Evolutionary conservation across 2,888 invertebrate genomes (phyloP).

Genomic region (Conus canariensis): DNA sequence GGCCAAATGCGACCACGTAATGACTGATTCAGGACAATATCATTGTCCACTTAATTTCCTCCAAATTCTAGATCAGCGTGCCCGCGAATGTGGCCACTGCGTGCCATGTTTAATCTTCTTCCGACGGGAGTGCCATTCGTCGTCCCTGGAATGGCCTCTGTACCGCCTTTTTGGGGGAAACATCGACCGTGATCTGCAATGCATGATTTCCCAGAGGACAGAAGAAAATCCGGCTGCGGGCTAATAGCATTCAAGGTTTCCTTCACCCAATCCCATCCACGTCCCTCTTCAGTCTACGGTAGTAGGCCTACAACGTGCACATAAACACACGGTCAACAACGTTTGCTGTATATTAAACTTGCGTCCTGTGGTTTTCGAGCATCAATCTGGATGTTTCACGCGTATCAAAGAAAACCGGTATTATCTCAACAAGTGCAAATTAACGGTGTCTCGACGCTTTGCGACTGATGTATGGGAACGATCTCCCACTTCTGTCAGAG

Average conservation of each 20-base stretch:
- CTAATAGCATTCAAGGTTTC: neutral
- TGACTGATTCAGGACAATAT: too few relatives aligned
- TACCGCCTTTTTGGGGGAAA: neutral
- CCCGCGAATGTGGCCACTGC: neutral
- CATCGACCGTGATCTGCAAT: neutral
- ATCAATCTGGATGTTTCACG: too few relatives aligned
- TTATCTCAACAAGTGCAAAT: too few relatives aligned
- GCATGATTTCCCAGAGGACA: neutral
- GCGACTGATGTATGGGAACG: too few relatives aligned
- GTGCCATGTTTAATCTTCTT: neutral
- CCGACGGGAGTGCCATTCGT: neutral
- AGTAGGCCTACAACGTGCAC: neutral
- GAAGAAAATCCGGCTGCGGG: neutral
- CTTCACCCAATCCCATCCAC: neutral
- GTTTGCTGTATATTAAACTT: too few relatives aligned
- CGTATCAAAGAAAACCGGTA: too few relatives aligned
- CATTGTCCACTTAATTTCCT: neutral
- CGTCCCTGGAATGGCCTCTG: neutral
- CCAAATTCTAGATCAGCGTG: neutral
- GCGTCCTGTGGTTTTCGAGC: too few relatives aligned
- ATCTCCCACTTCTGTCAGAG: too few relatives aligned
- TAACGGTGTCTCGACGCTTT: too few relatives aligned
- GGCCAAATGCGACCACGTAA: too few relatives aligned
- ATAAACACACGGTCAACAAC: too few relatives aligned
- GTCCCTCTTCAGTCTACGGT: neutral